A percentile compares a stretch with the other conserved stretches of the same genome.
Conservation (phyloP, 2,888 invertebrate species). For the Epistrophe eligans region DNA sequence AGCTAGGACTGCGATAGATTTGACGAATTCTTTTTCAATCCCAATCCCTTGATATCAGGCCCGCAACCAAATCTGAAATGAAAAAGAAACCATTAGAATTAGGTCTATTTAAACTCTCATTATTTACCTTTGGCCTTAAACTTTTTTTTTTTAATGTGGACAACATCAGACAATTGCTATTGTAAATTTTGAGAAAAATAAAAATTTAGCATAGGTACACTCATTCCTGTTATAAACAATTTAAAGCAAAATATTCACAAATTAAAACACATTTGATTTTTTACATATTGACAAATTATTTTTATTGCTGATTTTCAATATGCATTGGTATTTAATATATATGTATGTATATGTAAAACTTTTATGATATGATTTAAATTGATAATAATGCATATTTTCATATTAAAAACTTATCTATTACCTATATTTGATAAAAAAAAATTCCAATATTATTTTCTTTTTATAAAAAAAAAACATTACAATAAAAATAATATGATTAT, state of each 20-base stretch:
- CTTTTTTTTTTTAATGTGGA: too few species aligned
- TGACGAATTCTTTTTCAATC: too few species aligned
- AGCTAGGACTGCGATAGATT: too few species aligned
- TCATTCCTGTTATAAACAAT: neutral
- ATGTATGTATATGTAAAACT: constrained; percentile 41
- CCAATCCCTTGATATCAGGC: neutral
- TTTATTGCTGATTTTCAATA: constrained; percentile 73
- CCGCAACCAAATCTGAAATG: neutral
- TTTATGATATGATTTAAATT: constrained; percentile 55
- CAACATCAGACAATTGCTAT: too few species aligned
- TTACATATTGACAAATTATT: constrained; percentile 66
- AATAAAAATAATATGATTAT: constrained; percentile 31
- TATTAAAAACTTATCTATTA: neutral
- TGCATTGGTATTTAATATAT: constrained; percentile 65
- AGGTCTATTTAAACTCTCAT: neutral
- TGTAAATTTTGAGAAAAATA: neutral
- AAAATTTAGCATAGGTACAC: neutral
- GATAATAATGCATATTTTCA: constrained; percentile 32
- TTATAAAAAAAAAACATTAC: constrained; percentile 29
- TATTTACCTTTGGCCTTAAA: neutral
- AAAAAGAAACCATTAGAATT: neutral
- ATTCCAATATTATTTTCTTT: constrained; percentile 35
- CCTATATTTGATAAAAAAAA: constrained; percentile 15
- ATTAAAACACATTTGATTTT: constrained; percentile 13
- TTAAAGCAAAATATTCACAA: neutral